phyloP scores from a whole-genome alignment of 2,888 invertebrate genomes.

The Pedicia rivosa region DNA sequence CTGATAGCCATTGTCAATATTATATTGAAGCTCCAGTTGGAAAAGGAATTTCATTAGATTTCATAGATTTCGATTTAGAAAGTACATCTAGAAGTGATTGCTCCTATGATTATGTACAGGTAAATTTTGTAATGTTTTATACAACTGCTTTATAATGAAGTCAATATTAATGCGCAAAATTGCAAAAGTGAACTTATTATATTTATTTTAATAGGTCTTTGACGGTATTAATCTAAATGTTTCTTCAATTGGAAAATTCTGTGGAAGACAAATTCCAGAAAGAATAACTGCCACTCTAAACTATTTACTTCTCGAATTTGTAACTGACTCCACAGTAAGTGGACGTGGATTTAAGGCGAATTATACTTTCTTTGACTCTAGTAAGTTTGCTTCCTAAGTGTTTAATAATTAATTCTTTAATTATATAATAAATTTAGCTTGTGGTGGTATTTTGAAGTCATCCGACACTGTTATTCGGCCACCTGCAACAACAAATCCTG shows the following conservation, averaged over 20 bases:
- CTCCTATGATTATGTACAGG: conserved; percentile 36
- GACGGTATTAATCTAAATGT: conserved; percentile 52
- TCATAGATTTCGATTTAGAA: conserved; percentile 52
- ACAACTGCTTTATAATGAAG: too few species aligned
- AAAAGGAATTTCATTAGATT: conserved; percentile 45
- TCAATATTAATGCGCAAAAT: too few species aligned
- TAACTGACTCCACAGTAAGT: conserved; percentile 37
- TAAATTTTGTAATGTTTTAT: too few species aligned
- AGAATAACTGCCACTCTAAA: conserved; percentile 53
- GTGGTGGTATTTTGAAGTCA: conserved; percentile 55
- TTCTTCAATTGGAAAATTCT: conserved; percentile 47
- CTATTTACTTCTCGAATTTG: conserved; percentile 50
- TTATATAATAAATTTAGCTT: too few species aligned
- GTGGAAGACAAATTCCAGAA: conserved; percentile 42
- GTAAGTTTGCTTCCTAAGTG: too few species aligned
- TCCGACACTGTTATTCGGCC: conserved; percentile 45
- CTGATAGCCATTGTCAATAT: conserved; percentile 46
- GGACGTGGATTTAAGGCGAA: conserved; percentile 60
- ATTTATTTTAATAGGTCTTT: too few species aligned
- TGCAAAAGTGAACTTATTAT: too few species aligned
- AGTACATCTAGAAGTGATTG: conserved; percentile 29
- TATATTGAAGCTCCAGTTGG: conserved; percentile 45
- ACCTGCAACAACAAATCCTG: conserved; percentile 30
- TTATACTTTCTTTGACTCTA: conserved; percentile 47
- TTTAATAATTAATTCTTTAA: too few species aligned